These are phyloP conservation scores for Cylindroiulus punctatus DNA, from an alignment of 2,888 invertebrate species.

Conservation along the genomic window DNA sequence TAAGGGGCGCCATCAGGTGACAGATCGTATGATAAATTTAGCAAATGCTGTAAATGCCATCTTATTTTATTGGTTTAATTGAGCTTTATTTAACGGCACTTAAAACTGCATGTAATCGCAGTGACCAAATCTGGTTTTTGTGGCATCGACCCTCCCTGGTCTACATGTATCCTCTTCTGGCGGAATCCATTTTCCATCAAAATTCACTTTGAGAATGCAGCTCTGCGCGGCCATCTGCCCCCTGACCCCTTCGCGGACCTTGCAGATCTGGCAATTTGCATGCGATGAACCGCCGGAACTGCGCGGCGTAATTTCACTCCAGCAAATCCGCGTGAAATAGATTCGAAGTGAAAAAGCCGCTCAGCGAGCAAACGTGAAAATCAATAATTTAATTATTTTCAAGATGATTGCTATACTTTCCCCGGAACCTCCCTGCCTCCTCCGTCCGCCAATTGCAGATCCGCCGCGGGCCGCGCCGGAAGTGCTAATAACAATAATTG, in stretches of 20 bases:
- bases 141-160: no score
- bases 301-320: neutral
- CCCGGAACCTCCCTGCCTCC: neutral
- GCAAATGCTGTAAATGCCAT: no score
- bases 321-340: neutral
- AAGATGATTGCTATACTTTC: neutral
- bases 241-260: neutral
- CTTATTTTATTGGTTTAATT: no score
- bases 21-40: no score
- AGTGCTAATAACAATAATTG: constrained; percentile 8
- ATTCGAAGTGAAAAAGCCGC: constrained; percentile 2
- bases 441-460: neutral
- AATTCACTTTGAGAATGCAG: no score
- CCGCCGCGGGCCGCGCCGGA: neutral
- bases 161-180: no score
- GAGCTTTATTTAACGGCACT: no score
- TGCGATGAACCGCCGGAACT: neutral
- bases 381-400: constrained; percentile 38
- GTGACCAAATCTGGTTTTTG: no score
- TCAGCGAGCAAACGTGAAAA: constrained; percentile 21
- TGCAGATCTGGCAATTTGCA: neutral
- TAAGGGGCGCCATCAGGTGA: no score
- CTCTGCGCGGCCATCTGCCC: no score
- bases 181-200: no score
- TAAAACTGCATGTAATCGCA: no score